Base-by-base conservation (phyloP, 92 coral and sea anemone genomes). In the Parazoanthus swiftii region DNA sequence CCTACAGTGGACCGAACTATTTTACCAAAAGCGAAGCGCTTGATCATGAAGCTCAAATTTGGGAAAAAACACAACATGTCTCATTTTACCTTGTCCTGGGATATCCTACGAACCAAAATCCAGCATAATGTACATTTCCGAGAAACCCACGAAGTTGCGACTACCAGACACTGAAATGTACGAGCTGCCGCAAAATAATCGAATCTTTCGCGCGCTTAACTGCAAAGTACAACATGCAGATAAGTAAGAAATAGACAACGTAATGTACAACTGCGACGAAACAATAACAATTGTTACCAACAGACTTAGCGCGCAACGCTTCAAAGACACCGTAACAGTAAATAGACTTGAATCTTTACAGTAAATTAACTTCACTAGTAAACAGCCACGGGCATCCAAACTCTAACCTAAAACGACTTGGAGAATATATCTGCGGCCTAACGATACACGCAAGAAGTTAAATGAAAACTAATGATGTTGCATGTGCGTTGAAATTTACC, bases 301-400 rank as follows among this genome's bases (percentile, higher is more conserved):
- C 79, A 84, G 78, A 71, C 87, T 84, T 46, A n/a, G 79, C 79
- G 87, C 68, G 87, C 87, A 56, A 71, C 78, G 77, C 87, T 71
- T 71, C 87, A 84, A 84, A 71, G 87, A 46, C 59, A 84, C 72
- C 5, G n/a, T 23, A 71, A 84, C 66, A 71, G 79, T 84, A 71
- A 84, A 84, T 84, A 48, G 87, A 84, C 87, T 75, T 36, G 59
- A 79, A 26, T 70, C 78, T 84, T 68, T 26, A 70, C 68, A 84
- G 79, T 84, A 84, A 84, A 84, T 48, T 84, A 73, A 84, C 87
- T 84, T 84, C 63, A 84, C 87, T 56, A 50, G 87, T 84, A 84
- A 70, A 84, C 79, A 84, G 26, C 72, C 65, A 71, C 65, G 14
- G 51, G 77, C 67, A 48, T 70, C 10, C 16, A 82, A 46, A 14